Conservation (phyloP, 2,113 vertebrate genomes). For the Otus sunia region DNA sequence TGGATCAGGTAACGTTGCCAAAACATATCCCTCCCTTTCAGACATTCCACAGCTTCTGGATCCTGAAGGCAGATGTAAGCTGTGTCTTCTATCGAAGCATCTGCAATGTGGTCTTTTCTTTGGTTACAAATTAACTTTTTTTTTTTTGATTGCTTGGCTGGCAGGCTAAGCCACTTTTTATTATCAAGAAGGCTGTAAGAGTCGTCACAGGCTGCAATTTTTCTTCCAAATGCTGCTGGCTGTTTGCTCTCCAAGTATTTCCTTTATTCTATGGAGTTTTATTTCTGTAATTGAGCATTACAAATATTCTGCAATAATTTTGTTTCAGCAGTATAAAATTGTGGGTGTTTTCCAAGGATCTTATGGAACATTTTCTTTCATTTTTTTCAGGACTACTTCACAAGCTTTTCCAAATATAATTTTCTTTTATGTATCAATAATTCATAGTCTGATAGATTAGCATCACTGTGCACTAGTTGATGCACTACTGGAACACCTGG, state of each 20-base stretch:
- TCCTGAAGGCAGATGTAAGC: conserved; percentile 33
- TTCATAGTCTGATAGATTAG: not conserved
- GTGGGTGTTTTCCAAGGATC: not conserved
- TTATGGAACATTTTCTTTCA: not conserved
- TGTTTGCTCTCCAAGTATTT: not conserved
- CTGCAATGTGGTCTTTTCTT: not conserved
- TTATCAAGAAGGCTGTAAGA: not conserved
- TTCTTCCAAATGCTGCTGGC: not conserved
- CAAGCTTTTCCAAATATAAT: not conserved
- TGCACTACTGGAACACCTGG: not conserved
- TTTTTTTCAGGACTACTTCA: not conserved
- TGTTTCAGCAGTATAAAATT: not conserved
- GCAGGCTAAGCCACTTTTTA: not conserved
- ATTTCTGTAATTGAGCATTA: not conserved
- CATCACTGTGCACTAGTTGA: not conserved
- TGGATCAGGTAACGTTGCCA: conserved; percentile 3
- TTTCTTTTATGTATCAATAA: not conserved
- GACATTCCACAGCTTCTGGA: conserved; percentile 50
- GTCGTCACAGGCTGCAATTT: not conserved
- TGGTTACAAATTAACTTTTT: not conserved
- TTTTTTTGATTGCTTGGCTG: not conserved
- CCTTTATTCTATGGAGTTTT: not conserved
- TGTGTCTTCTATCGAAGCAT: not conserved
- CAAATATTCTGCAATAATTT: not conserved
- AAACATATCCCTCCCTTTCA: not conserved